Evolutionary conservation across 2,113 vertebrate species (phyloP).

Genomic region (Hystrix cristata): DNA sequence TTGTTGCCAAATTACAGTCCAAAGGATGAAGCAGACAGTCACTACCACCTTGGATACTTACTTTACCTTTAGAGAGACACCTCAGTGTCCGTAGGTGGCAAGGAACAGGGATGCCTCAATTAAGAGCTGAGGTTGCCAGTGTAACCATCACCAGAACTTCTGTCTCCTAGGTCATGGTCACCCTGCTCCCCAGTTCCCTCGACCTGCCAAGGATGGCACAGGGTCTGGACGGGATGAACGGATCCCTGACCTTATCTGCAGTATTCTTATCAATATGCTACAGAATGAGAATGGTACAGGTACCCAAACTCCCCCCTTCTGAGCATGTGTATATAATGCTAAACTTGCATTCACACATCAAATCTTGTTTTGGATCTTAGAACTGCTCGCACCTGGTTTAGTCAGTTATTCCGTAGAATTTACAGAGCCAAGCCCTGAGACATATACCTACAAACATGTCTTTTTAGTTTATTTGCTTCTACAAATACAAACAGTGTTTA

Average conservation of each 20-base stretch:
- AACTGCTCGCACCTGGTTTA: not conserved
- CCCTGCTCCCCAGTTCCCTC: not conserved
- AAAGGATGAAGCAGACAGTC: not conserved
- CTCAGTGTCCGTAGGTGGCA: not conserved
- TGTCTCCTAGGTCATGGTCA: not conserved
- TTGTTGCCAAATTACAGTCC: not conserved
- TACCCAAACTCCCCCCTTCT: not conserved
- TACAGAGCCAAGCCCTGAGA: slow-evolving; percentile 8
- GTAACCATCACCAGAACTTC: not conserved
- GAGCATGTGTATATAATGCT: not conserved
- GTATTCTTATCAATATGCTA: not conserved
- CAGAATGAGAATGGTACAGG: not conserved
- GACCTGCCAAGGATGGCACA: not conserved
- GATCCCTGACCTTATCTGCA: not conserved
- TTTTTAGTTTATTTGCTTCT: slow-evolving; percentile 71
- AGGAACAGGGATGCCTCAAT: not conserved
- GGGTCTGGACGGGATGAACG: not conserved
- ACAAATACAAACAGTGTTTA: slow-evolving; percentile 52
- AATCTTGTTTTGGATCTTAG: slow-evolving; percentile 39
- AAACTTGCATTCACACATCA: not conserved
- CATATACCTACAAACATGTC: not conserved
- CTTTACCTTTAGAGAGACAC: not conserved
- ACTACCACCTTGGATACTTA: not conserved
- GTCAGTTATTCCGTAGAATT: slow-evolving; percentile 65
- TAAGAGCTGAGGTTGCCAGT: not conserved